Conservation (phyloP, 92 coral and sea anemone genomes). For the Phenganax marumi region DNA sequence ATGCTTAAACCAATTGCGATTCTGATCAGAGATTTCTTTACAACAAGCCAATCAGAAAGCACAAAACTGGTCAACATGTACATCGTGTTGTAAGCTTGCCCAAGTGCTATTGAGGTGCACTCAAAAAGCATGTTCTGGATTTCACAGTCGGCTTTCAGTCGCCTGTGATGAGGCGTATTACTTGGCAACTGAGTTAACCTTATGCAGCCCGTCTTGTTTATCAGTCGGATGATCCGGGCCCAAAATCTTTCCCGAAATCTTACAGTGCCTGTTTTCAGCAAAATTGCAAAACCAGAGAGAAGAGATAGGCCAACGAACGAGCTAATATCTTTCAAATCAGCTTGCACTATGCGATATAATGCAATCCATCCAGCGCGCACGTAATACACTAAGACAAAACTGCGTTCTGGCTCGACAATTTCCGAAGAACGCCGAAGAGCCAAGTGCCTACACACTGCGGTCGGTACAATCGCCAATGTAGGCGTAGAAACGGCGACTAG, state of each 20-base stretch:
- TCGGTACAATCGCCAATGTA: slow-evolving; percentile 41
- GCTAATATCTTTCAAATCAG: slow-evolving; percentile 58
- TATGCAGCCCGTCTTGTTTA: slow-evolving; percentile 24
- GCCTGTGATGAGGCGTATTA: slow-evolving; percentile 64
- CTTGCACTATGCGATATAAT: slow-evolving; percentile 68
- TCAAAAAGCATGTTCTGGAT: slow-evolving; percentile 70
- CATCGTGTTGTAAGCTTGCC: not conserved
- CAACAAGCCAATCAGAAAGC: not conserved
- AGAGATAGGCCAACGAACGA: slow-evolving; percentile 59
- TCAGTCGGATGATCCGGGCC: slow-evolving; percentile 19
- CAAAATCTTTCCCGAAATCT: slow-evolving; percentile 62
- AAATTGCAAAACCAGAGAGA: slow-evolving; percentile 57
- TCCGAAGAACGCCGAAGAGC: slow-evolving; percentile 50
- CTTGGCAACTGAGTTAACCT: slow-evolving; percentile 17
- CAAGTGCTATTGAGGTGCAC: slow-evolving; percentile 23
- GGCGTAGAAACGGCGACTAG: slow-evolving; percentile 57
- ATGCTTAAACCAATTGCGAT: slow-evolving; percentile 62
- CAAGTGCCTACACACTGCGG: not conserved
- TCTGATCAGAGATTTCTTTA: slow-evolving; percentile 45
- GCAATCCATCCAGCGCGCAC: slow-evolving; percentile 49
- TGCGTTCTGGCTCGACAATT: slow-evolving; percentile 54
- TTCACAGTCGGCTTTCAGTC: slow-evolving; percentile 72
- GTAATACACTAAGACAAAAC: slow-evolving; percentile 47
- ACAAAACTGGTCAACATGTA: not conserved
- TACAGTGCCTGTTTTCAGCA: slow-evolving; percentile 58